Evolutionary conservation across 2,797 vertebrate genomes (phyloP), one percentile per base, ranked within the genome.

Genomic region (Gephyroberyx darwinii): DNA sequence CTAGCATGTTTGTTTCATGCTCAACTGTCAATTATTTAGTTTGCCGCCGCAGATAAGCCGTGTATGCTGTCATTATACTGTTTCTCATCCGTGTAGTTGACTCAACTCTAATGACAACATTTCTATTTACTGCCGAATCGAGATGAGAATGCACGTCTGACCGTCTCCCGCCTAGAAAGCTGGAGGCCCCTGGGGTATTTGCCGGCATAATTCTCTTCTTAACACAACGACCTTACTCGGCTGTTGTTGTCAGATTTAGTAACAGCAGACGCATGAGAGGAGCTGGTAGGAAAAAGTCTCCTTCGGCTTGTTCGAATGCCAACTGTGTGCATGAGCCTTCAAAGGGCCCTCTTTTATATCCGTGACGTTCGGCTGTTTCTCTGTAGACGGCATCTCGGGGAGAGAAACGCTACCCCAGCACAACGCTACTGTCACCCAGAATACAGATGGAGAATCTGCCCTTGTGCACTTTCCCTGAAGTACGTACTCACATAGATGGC

Each of bases 401-500:
- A 89, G 73, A 86, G 84, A 81, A 78, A 71, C 69, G 62, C 80
- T 73, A 79, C 77, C 80, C 75, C 71, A 78, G 83, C 81, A 85
- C 84, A 81, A 80, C 58, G 41, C 71, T 64, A 69, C 86, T 87
- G 89, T 90, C 88, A 85, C 87, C 84, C 78, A 79, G 83, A 89
- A 91, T 89, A 90, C 82, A 90, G 87, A 90, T 91, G 87, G 89
- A 89, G 81, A 60, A 86, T 83, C 79, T 91, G 86, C 86, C 87
- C 89, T 88, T 82, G 84, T 89, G 88, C 88, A 87, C 86, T 88
- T 26, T 59, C 76, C 78, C 83, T 88, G 80, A 88, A 89, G 88
- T 86, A 65, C 62, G 16, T 69, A 76, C 90, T 90, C 43, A 50
- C 83, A 81, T 80, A 66, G 81, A 91, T 86, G 82, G 79, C 84